Percentiles rank a stretch among this genome's conserved stretches.
These are phyloP conservation scores for Horisme vitalbata DNA, from an alignment of 2,888 invertebrate genomes.

Conservation along the genomic window DNA sequence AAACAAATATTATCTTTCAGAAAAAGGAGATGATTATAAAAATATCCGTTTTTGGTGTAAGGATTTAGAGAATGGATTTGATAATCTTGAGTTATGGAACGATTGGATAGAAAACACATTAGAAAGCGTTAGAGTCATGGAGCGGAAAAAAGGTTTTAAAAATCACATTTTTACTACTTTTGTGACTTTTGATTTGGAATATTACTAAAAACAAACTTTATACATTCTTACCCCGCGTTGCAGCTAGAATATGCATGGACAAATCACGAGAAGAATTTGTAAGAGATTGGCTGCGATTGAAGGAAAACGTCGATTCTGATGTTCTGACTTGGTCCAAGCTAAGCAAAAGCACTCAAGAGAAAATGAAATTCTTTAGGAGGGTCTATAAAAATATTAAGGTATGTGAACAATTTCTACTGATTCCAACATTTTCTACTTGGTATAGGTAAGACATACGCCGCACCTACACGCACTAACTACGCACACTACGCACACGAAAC, in stretches of 20 bases:
- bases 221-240: no score
- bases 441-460: no score
- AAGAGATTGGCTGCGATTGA: constrained; percentile 43
- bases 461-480: no score
- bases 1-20: constrained; percentile 33
- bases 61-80: constrained; percentile 51
- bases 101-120: constrained; percentile 57
- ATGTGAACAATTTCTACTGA: no score
- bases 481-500: no score
- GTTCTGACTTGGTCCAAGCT: constrained; percentile 50
- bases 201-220: no score
- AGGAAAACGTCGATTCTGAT: constrained; percentile 49
- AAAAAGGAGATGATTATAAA: constrained; percentile 28
- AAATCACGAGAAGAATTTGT: constrained; percentile 7
- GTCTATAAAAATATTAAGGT: constrained; percentile 32
- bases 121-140: constrained; percentile 40
- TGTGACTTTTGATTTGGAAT: background rate
- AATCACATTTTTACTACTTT: background rate
- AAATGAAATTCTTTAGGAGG: constrained; percentile 39
- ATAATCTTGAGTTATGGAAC: constrained; percentile 59
- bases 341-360: constrained; percentile 39
- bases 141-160: constrained; percentile 42
- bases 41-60: constrained; percentile 54
- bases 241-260: constrained; percentile 16
- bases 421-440: no score